Evolutionary conservation across 2,888 invertebrate species (phyloP).

Genomic region (Ecdyonurus torrentis): DNA sequence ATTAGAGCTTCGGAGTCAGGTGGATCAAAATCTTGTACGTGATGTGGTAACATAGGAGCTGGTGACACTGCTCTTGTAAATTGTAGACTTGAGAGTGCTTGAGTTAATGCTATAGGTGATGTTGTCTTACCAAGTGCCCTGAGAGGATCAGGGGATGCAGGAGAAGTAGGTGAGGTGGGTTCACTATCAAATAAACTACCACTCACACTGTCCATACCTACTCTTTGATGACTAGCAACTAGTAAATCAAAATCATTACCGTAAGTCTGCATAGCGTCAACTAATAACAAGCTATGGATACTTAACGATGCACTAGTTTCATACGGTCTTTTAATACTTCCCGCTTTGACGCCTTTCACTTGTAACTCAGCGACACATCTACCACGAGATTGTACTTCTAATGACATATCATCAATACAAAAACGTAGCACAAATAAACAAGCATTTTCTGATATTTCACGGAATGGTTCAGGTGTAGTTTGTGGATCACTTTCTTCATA

Average conservation of each 20-base stretch:
- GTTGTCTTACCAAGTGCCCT: constrained; percentile 20
- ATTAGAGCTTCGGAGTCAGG: constrained; percentile 28
- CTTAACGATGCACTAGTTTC: constrained; percentile 67
- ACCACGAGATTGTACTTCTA: constrained; percentile 62
- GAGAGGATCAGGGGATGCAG: constrained; percentile 50
- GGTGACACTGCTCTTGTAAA: constrained; percentile 9
- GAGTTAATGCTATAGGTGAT: constrained; percentile 37
- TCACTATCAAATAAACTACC: constrained; percentile 86
- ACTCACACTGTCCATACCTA: constrained; percentile 86
- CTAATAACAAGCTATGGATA: constrained; percentile 80
- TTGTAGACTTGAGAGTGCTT: constrained; percentile 33
- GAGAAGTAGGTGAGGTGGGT: constrained; percentile 75
- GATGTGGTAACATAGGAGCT: neutral
- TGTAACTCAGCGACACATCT: constrained; percentile 86
- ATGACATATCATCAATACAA: constrained; percentile 12
- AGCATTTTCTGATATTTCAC: neutral
- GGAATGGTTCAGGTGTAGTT: neutral
- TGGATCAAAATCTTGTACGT: constrained; percentile 7
- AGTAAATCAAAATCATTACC: constrained; percentile 90
- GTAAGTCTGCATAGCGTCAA: constrained; percentile 89
- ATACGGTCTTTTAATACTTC: constrained; percentile 51
- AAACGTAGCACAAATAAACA: neutral
- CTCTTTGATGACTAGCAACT: constrained; percentile 86
- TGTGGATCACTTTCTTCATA: neutral
- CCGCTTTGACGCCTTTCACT: constrained; percentile 70